Evolutionary conservation across 2,113 vertebrate genomes (phyloP).

Genomic region (Sterrhoptilus dennistouni): DNA sequence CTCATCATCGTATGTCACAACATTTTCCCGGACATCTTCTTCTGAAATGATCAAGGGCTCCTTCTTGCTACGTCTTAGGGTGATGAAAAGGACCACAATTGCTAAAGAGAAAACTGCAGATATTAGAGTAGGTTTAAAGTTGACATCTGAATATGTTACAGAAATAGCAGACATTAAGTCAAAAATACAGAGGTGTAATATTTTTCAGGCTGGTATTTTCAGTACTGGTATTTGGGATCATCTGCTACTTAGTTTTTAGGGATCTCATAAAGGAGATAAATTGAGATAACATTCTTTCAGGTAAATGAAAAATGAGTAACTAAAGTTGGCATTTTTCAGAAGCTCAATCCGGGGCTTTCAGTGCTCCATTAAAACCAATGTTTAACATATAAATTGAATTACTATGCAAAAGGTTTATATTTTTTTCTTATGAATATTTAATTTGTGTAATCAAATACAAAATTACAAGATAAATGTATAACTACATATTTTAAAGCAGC

Average conservation of each 20-base stretch:
- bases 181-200: background rate
- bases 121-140: slow-evolving; percentile 53
- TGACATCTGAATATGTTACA: background rate
- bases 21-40: slow-evolving; percentile 94
- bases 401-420: background rate
- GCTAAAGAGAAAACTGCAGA: slow-evolving; percentile 75
- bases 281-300: background rate
- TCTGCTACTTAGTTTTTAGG: background rate
- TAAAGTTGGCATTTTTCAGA: background rate
- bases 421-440: background rate
- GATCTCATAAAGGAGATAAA: background rate
- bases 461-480: background rate
- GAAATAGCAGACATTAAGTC: background rate
- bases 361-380: background rate
- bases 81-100: slow-evolving; percentile 94
- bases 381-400: background rate
- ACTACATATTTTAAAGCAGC: background rate
- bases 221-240: background rate
- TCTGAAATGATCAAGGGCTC: slow-evolving; percentile 94
- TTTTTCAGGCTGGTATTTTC: background rate
- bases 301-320: background rate
- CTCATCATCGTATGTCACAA: slow-evolving; percentile 96
- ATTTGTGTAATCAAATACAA: background rate
- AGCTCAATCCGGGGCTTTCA: background rate
- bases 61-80: slow-evolving; percentile 90